Conservation (phyloP, 2,113 vertebrate genomes). For the Diadophis punctatus region DNA sequence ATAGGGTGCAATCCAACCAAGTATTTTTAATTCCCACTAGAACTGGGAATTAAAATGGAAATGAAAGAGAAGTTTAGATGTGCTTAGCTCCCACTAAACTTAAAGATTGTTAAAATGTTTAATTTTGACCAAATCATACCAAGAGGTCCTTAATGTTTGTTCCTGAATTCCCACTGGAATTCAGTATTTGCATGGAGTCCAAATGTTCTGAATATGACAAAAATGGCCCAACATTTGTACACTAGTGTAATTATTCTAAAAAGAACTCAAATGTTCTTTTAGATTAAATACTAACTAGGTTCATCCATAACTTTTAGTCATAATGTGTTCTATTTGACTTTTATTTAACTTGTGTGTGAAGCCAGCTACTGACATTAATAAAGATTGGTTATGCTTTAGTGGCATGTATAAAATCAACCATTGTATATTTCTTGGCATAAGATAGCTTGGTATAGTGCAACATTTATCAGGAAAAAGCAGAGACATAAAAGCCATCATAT, state of each 20-base stretch:
- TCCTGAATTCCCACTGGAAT: background rate
- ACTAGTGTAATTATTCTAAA: background rate
- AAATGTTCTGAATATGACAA: background rate
- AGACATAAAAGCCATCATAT: background rate
- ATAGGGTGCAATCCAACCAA: background rate
- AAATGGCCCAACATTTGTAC: background rate
- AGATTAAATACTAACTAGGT: background rate
- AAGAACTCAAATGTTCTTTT: background rate
- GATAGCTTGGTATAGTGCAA: background rate
- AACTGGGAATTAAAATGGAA: background rate
- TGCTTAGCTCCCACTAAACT: background rate
- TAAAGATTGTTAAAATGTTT: background rate
- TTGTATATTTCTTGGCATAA: constrained; percentile 35
- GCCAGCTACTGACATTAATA: background rate
- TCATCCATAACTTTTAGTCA: background rate
- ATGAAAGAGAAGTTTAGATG: background rate
- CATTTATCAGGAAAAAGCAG: background rate
- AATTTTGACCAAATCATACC: background rate
- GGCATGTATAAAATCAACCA: background rate
- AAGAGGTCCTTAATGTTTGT: background rate
- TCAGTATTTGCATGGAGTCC: background rate
- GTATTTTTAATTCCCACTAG: background rate
- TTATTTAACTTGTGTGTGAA: background rate
- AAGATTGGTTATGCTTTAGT: background rate
- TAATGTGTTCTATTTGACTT: background rate